phyloP scores from a whole-genome alignment of 2,888 invertebrate species.

The Alitta virens region DNA sequence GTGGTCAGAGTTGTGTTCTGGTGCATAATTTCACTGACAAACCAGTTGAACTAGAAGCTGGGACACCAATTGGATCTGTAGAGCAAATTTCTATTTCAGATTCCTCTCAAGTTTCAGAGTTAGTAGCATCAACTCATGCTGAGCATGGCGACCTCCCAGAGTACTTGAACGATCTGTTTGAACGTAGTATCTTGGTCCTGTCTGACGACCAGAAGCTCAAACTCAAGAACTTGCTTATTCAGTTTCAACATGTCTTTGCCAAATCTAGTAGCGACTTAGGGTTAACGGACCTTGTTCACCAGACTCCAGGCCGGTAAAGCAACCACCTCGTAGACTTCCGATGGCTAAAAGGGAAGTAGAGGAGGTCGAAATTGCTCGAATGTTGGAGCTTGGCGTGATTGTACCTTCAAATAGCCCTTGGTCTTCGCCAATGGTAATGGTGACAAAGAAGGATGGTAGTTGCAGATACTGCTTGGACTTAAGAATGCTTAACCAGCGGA shows the following conservation, averaged over 20 bases:
- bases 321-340: background rate
- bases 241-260: background rate
- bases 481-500: constrained; percentile 21
- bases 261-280: background rate
- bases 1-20: too few species aligned
- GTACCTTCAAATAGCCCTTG: constrained; percentile 3
- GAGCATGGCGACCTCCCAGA: too few species aligned
- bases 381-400: background rate
- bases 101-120: too few species aligned
- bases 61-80: too few species aligned
- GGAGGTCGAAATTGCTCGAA: background rate
- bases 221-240: too few species aligned
- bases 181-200: too few species aligned
- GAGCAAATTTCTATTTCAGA: too few species aligned
- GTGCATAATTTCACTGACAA: too few species aligned
- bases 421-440: constrained; percentile 17
- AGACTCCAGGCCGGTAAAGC: background rate
- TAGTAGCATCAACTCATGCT: too few species aligned
- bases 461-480: constrained; percentile 27
- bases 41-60: too few species aligned
- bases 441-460: constrained; percentile 23
- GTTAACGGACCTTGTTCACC: background rate
- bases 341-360: background rate
- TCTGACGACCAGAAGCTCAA: too few species aligned
- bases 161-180: too few species aligned